phyloP scores from a whole-genome alignment of 1,140 invertebrate genomes.

The Procambarus clarkii region DNA sequence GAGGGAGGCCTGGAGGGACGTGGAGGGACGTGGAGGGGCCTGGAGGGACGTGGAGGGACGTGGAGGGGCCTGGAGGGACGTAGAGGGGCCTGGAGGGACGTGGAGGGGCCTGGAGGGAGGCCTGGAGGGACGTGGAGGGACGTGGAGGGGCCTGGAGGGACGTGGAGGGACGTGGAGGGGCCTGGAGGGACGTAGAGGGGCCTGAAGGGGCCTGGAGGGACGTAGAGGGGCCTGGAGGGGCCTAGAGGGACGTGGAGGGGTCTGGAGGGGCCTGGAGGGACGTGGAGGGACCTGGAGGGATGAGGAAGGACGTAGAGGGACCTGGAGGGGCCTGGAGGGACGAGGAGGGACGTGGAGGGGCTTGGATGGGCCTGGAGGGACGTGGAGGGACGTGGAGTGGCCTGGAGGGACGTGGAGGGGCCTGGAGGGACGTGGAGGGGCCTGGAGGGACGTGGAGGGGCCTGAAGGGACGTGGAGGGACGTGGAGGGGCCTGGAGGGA shows the following conservation, averaged over 20 bases:
- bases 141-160: no score
- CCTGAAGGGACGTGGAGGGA: slow-evolving; percentile 1
- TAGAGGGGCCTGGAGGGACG: no score
- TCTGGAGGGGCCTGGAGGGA: neutral
- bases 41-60: no score
- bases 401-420: no score
- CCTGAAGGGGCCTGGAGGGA: slow-evolving; percentile 1
- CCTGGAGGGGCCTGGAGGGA: neutral
- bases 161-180: slow-evolving; percentile 16
- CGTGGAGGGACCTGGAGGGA: neutral
- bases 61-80: no score
- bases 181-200: neutral
- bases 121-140: no score
- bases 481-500: neutral
- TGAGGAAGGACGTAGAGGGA: neutral
- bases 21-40: no score
- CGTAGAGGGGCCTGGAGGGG: neutral
- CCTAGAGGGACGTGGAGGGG: neutral
- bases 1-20: no score
- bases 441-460: neutral
- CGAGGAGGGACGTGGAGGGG: neutral
- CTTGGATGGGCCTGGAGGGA: neutral
- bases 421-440: no score
- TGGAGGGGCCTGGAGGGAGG: no score
- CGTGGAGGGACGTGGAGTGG: neutral